Conservation (phyloP, 2,888 invertebrate genomes). For the Spisula solida region DNA sequence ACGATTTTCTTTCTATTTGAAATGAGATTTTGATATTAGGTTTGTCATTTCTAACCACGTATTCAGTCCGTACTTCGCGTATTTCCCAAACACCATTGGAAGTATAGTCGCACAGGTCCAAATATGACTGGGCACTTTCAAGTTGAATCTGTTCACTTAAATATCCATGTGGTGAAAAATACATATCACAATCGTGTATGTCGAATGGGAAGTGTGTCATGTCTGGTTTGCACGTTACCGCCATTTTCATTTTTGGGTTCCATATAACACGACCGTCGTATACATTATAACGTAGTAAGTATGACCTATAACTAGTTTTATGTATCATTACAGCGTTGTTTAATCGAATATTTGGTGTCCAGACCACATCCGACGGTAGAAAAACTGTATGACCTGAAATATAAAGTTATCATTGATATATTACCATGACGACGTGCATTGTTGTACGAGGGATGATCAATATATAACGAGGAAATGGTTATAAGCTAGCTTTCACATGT, state of each 20-base stretch:
- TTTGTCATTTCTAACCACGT: slow-evolving; percentile 20
- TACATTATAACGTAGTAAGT: slow-evolving; percentile 43
- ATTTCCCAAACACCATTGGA: slow-evolving; percentile 52
- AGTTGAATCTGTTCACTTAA: slow-evolving; percentile 34
- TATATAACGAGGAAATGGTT: too few species aligned
- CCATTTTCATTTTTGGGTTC: slow-evolving; percentile 51
- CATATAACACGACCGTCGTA: slow-evolving; percentile 52
- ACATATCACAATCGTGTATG: slow-evolving; percentile 53
- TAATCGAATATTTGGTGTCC: slow-evolving; percentile 56
- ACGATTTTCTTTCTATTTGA: slow-evolving; percentile 46
- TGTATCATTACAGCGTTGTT: slow-evolving; percentile 30
- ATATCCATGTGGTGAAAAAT: slow-evolving; percentile 39
- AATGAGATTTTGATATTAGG: slow-evolving; percentile 44
- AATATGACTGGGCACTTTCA: slow-evolving; percentile 40
- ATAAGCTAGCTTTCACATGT: too few species aligned
- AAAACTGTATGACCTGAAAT: slow-evolving; percentile 48
- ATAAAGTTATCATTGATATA: background rate
- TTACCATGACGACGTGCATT: too few species aligned
- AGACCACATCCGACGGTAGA: slow-evolving; percentile 42
- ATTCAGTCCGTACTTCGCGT: slow-evolving; percentile 29
- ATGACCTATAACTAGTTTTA: slow-evolving; percentile 1
- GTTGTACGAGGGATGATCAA: too few species aligned
- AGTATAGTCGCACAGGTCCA: slow-evolving; percentile 46
- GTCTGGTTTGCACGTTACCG: slow-evolving; percentile 54
- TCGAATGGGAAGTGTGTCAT: slow-evolving; percentile 61